Conservation (phyloP, 2,797 vertebrate species). For the Botia almorhae region DNA sequence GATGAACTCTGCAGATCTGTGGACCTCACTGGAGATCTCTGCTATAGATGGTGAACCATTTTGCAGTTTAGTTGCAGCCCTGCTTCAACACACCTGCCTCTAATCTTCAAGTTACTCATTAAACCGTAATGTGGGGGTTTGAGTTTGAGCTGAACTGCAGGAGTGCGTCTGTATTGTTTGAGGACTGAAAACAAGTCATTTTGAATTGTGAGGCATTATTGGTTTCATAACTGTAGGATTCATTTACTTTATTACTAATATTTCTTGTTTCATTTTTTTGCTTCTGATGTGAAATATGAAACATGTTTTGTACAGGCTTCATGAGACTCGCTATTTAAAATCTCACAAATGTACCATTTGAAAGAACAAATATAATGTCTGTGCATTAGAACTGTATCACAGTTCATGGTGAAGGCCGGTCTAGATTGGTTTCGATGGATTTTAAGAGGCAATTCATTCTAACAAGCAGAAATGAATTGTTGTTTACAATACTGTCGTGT, state of each 20-base stretch:
- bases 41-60: no score
- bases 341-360: no score
- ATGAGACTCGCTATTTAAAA: not conserved
- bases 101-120: not conserved
- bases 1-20: no score
- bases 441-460: not conserved
- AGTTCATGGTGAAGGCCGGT: no score
- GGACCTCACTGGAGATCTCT: no score
- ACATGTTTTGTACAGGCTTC: not conserved
- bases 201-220: not conserved
- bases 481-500: constrained; percentile 19
- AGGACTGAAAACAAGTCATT: not conserved
- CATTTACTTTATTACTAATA: not conserved
- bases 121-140: not conserved
- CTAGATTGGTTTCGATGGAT: not conserved
- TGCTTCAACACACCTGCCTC: not conserved
- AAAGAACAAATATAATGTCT: constrained; percentile 1
- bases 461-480: not conserved
- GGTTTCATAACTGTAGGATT: not conserved
- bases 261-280: not conserved
- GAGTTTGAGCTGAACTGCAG: not conserved
- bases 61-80: not conserved
- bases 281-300: not conserved
- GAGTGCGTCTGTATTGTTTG: not conserved
- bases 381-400: constrained; percentile 14